Conservation (phyloP, 2,888 invertebrate species). For the Epirrita christyi region DNA sequence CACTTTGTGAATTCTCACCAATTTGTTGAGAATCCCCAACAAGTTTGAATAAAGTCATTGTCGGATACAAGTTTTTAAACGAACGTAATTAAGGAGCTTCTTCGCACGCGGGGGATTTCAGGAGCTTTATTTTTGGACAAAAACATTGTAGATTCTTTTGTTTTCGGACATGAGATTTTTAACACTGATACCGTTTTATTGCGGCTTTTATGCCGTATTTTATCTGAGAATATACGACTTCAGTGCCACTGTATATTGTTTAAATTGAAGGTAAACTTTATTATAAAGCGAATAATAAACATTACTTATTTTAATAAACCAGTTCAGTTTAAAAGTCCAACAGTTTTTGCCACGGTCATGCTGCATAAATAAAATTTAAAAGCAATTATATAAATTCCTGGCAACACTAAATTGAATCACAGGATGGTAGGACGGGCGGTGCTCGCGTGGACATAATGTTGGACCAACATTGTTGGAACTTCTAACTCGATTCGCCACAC, state of each 20-base stretch:
- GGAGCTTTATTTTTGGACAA: slow-evolving; percentile 12
- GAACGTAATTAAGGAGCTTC: slow-evolving; percentile 28
- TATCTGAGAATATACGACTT: slow-evolving; percentile 17
- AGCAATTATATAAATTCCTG: slow-evolving; percentile 51
- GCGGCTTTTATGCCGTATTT: slow-evolving; percentile 13
- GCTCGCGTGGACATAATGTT: slow-evolving; percentile 49
- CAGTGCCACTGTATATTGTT: slow-evolving; percentile 10
- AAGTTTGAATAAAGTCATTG: slow-evolving; percentile 42
- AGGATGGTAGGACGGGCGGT: slow-evolving; percentile 43
- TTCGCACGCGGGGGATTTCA: slow-evolving; percentile 24
- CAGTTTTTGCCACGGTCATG: slow-evolving; percentile 5
- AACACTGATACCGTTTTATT: slow-evolving; percentile 29
- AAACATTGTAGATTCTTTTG: slow-evolving; percentile 22
- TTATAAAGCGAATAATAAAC: background rate
- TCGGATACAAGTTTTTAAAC: slow-evolving; percentile 33
- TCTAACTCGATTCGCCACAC: slow-evolving; percentile 58
- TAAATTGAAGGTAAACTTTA: slow-evolving; percentile 12
- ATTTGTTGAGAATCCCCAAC: slow-evolving; percentile 24
- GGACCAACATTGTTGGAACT: slow-evolving; percentile 45
- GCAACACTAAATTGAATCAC: slow-evolving; percentile 55
- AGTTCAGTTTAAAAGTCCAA: background rate
- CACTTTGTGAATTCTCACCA: slow-evolving; percentile 34
- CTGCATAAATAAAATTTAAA: slow-evolving; percentile 38
- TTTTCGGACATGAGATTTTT: slow-evolving; percentile 27
- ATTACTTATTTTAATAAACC: background rate